Conservation (phyloP, 2,113 vertebrate genomes). For the Corydoras sp. region DNA sequence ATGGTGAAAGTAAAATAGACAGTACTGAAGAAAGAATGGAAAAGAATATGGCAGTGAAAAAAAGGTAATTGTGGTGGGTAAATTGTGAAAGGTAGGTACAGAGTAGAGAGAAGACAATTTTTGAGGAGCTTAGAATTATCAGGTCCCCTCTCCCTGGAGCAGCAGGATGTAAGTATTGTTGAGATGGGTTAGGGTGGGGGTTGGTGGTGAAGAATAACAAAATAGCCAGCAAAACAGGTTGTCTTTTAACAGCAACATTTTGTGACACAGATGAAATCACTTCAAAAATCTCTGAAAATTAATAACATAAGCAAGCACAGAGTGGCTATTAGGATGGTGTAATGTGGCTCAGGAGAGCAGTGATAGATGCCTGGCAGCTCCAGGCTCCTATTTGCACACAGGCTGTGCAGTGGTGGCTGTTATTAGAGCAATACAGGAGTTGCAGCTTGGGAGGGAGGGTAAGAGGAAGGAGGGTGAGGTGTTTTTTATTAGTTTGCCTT, state of each 20-base stretch:
- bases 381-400: slow-evolving; percentile 89
- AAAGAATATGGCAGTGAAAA: neutral
- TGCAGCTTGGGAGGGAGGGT: slow-evolving; percentile 75
- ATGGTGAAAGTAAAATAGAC: neutral
- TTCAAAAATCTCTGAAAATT: slow-evolving; percentile 91
- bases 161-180: neutral
- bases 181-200: neutral
- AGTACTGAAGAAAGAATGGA: neutral
- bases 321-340: slow-evolving; percentile 92
- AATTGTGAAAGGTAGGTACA: neutral
- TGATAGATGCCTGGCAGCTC: slow-evolving; percentile 91
- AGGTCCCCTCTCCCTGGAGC: slow-evolving; percentile 11
- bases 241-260: slow-evolving; percentile 81
- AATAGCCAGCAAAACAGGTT: slow-evolving; percentile 79
- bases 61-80: neutral
- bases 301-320: slow-evolving; percentile 96
- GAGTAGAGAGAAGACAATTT: neutral
- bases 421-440: slow-evolving; percentile 91
- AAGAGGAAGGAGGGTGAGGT: slow-evolving; percentile 75
- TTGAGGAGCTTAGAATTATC: slow-evolving; percentile 18
- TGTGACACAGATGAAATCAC: slow-evolving; percentile 93
- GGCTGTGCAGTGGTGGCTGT: slow-evolving; percentile 91
- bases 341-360: slow-evolving; percentile 91
- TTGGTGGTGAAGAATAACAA: slow-evolving; percentile 19
- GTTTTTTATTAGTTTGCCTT: slow-evolving; percentile 88